Evolutionary conservation across 2,888 invertebrate species (phyloP).

Genomic region (Drosophila meridiana): DNA sequence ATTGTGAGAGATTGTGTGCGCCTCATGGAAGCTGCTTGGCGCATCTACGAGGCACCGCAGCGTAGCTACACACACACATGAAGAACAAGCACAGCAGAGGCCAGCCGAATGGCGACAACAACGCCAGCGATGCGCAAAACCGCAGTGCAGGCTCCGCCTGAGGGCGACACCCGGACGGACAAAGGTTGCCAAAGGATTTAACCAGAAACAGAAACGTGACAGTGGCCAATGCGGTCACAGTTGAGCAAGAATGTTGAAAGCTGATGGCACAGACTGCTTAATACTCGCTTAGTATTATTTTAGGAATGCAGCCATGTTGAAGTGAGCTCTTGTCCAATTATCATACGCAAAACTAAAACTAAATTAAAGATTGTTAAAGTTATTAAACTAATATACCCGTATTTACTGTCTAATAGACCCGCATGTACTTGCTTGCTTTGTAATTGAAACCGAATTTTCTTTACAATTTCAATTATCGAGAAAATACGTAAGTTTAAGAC

Average conservation of each 20-base stretch:
- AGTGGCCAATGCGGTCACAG: constrained; percentile 3
- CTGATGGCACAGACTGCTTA: not conserved
- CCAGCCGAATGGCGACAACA: not conserved
- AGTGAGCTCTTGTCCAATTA: not conserved
- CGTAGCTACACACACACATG: not conserved
- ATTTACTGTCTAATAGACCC: not conserved
- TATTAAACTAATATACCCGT: not conserved
- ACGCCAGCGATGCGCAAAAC: constrained; percentile 10
- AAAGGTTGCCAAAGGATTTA: constrained; percentile 11
- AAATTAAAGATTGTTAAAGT: no score
- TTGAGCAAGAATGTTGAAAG: not conserved
- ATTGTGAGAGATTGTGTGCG: constrained; percentile 43
- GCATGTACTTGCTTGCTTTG: not conserved
- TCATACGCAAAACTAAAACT: not conserved
- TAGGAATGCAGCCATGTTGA: not conserved
- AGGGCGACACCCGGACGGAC: not conserved
- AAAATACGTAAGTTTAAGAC: no score
- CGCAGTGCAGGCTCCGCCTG: constrained; percentile 8
- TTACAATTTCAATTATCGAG: not conserved
- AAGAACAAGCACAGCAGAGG: constrained; percentile 1
- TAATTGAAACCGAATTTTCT: not conserved
- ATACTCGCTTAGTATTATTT: not conserved
- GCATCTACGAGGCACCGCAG: not conserved
- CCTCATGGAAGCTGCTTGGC: not conserved
- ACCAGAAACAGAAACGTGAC: constrained; percentile 13